Evolutionary conservation across 2,797 vertebrate species (phyloP), one percentile per base, ranked within the genome.

Genomic region (Anguilla pacifica): DNA sequence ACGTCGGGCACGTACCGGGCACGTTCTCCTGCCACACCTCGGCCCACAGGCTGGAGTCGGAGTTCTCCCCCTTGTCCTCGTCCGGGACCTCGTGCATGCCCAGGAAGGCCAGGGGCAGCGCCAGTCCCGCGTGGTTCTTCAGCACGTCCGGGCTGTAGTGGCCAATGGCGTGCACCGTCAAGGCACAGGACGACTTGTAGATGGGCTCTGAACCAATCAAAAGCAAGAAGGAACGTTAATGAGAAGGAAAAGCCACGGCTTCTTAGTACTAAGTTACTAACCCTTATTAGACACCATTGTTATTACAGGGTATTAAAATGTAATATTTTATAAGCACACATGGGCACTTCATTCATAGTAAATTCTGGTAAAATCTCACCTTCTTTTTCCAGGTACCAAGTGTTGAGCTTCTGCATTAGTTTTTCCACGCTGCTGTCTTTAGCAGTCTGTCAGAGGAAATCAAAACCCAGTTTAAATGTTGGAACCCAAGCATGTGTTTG

Each of bases 11-110:
- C 93, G 84, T 94, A 99, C 99, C 98, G 89, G 99, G 99, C 35
- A 99, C 98, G 1, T 99, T 98, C 91, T 99, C 99, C 94, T 99
- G 98, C 99, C 99, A 99, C 86, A 99, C 98, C 95, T 99, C 98
- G 9, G 96, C 93, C 97, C 98, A 99, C 81, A 98, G 93, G 25
- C 94, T 94, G 89, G 97, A 96, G 64, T 98, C 97, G 7, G 97
- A 96, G 88, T 96, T 96, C 89, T 98, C 98, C 49, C 96, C 97
- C 91, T 97, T 97, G 88, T 99, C 98, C 94, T 97, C 98, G 72
- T 98, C 97, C 0, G 96, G 88, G 15, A 97, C 94, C 92, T 99
- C 98, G 87, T 99, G 98, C 98, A 99, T 99, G 70, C 98, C 99
- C 87, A 99, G 94, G 94, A 99, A 99, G 7, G 98, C 98, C 94